phyloP scores from a whole-genome alignment of 1,140 invertebrate species.

The Tetragonula clypearis region DNA sequence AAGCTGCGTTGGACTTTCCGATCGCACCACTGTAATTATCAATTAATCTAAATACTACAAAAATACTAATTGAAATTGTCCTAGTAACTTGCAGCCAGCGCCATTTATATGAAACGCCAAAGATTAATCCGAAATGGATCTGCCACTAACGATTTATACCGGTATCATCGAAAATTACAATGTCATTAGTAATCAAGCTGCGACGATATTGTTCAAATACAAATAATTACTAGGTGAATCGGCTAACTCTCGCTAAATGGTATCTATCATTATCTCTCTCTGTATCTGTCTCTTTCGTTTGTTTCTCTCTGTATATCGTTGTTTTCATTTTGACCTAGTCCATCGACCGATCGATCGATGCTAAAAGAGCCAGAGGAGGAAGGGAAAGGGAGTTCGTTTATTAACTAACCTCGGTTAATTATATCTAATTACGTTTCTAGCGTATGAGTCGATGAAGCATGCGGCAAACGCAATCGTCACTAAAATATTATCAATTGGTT shows the following conservation, averaged over 20 bases:
- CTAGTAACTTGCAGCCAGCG: not conserved
- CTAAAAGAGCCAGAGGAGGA: constrained; percentile 32
- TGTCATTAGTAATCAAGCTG: constrained; percentile 75
- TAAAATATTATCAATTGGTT: constrained; percentile 30
- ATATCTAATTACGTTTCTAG: constrained; percentile 45
- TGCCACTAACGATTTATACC: constrained; percentile 42
- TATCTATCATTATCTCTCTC: not conserved
- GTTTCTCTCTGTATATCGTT: not conserved
- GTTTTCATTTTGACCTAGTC: constrained; percentile 35
- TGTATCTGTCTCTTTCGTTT: not conserved
- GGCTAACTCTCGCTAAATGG: not conserved
- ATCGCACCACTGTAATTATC: not conserved
- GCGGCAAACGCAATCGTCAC: constrained; percentile 4
- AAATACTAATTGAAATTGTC: no score
- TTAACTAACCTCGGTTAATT: constrained; percentile 54
- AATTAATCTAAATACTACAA: no score
- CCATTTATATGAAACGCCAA: constrained; percentile 50
- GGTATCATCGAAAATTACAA: constrained; percentile 69
- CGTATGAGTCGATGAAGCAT: constrained; percentile 33
- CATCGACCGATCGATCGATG: constrained; percentile 32
- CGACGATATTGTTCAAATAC: constrained; percentile 67
- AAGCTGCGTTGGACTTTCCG: constrained; percentile 17
- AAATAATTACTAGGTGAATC: constrained; percentile 67
- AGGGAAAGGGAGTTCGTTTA: constrained; percentile 36
- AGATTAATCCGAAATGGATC: not conserved